Percentiles rank a stretch among this genome's conserved stretches.
Evolutionary conservation across 1,140 invertebrate genomes (phyloP).

Genomic region (Thalassaphorura encarpata): DNA sequence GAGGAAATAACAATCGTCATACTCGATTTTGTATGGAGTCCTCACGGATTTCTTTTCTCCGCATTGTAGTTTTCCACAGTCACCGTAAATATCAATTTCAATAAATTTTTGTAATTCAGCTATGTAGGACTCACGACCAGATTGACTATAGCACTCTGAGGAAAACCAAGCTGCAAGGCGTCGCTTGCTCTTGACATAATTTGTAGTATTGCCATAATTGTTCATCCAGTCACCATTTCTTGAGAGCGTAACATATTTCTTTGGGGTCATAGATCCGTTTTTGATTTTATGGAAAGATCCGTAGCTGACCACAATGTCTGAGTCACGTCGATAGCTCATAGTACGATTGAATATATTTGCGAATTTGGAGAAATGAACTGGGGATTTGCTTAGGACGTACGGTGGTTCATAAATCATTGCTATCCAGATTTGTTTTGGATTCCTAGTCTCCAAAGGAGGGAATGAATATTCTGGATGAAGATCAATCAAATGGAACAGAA

Average conservation of each 20-base stretch:
- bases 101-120: conserved; percentile 41
- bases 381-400: conserved; percentile 20
- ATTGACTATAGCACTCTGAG: conserved; percentile 39
- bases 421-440: conserved; percentile 30
- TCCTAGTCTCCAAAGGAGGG: background rate
- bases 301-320: conserved; percentile 44
- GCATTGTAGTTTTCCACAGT: conserved; percentile 38
- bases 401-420: conserved; percentile 35
- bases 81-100: conserved; percentile 47
- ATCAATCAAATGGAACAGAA: conserved; percentile 32
- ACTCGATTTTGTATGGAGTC: conserved; percentile 32
- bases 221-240: conserved; percentile 23
- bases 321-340: conserved; percentile 38
- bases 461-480: conserved; percentile 14
- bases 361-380: conserved; percentile 13
- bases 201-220: conserved; percentile 12
- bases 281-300: conserved; percentile 38
- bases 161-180: conserved; percentile 43
- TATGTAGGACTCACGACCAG: conserved; percentile 41
- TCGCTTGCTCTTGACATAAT: conserved; percentile 30
- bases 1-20: conserved; percentile 34
- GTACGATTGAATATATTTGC: conserved; percentile 43
- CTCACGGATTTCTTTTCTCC: conserved; percentile 31
- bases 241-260: conserved; percentile 14
- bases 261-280: no score